These are phyloP conservation scores for Motacilla tschutschensis DNA, from an alignment of 2,113 vertebrate genomes.

Conservation along the genomic window DNA sequence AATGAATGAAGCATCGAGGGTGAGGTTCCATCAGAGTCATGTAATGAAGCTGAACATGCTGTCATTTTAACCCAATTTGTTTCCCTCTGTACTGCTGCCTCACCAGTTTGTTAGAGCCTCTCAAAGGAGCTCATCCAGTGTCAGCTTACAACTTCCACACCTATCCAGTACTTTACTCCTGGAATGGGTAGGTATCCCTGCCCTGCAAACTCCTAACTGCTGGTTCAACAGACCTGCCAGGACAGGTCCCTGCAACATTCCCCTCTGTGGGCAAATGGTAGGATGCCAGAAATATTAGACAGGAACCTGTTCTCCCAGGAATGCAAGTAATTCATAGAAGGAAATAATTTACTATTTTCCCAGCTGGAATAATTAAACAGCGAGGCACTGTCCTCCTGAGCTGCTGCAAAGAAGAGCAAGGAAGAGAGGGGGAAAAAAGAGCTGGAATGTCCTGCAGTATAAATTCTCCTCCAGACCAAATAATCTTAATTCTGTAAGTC, in stretches of 20 bases:
- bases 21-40: constrained; percentile 63
- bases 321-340: constrained; percentile 74
- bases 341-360: constrained; percentile 70
- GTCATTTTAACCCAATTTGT: constrained; percentile 60
- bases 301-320: constrained; percentile 82
- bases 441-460: not conserved
- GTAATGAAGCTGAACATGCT: constrained; percentile 62
- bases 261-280: constrained; percentile 63
- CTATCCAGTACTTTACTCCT: constrained; percentile 54
- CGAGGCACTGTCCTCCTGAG: constrained; percentile 19
- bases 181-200: constrained; percentile 48
- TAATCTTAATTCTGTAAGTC: not conserved
- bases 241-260: constrained; percentile 73
- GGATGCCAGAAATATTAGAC: constrained; percentile 68
- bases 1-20: constrained; percentile 55
- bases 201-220: constrained; percentile 69
- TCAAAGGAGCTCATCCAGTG: constrained; percentile 62
- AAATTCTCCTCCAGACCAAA: not conserved
- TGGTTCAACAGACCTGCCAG: constrained; percentile 74
- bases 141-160: constrained; percentile 65
- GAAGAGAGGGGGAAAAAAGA: not conserved
- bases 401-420: not conserved
- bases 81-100: constrained; percentile 56
- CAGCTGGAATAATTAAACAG: constrained; percentile 57
- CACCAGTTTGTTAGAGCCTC: constrained; percentile 59